Base-by-base conservation (phyloP, 2,888 invertebrate genomes). In the Sympetrum striolatum region DNA sequence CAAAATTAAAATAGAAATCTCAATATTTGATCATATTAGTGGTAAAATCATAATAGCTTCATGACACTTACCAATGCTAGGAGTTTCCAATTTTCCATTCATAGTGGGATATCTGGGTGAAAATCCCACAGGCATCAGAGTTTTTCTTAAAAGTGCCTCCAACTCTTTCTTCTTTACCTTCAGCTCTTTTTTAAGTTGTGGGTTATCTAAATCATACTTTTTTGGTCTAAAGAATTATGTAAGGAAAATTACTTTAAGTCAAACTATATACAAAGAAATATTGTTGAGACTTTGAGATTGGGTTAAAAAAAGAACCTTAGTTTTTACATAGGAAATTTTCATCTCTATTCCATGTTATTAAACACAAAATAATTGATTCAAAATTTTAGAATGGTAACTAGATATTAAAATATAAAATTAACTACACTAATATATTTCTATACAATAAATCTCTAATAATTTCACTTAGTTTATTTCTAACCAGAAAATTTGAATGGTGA, bases 71-170 rank as follows among this genome's bases (percentile, higher is more conserved):
- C 86, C 86, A 64, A 86, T n/a, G 35, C 0, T 6, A 1, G 93
- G 92, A 60, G 92, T 92, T 91, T 93, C 91, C 12, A 93, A 91
- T 58, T n/a, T 80, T 90, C 53, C 90, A 80, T 81, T 91, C 81
- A 37, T 90, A 91, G 93, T 93, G 5, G 95, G 95, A 93, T 95
- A 96, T 92, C 95, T 96, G 92, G 95, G 96, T 91, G 96, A 96
- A 93, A 96, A 96, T 0, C 96, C 96, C 92, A 94, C 95, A 0
- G 97, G 96, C 92, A 97, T 96, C 60, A 97, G 93, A 0, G 96
- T 96, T 80, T 95, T 95, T 0, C 94, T 93, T 31, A 97, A 92
- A 90, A 96, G 92, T 0, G 93, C 91, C 18, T 94, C 93, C 8
- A 97, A 93, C 39, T 96, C 95, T 90, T 95, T 95, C 91, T 94